Evolutionary conservation across 2,113 vertebrate species (phyloP).

Genomic region (Psilopsiagon aurifrons): DNA sequence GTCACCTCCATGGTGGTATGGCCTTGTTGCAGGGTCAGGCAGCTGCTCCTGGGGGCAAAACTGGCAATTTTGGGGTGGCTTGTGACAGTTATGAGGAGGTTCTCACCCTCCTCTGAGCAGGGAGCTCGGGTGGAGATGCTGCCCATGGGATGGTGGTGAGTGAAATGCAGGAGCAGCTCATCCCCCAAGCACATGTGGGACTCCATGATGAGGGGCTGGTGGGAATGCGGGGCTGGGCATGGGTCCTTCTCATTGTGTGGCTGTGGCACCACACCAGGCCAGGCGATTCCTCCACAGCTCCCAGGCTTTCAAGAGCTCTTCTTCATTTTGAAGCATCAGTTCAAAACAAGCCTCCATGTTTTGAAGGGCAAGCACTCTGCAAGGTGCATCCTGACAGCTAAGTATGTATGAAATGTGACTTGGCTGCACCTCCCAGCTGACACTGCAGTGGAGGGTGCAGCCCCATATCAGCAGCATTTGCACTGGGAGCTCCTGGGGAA

Average conservation of each 20-base stretch:
- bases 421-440: background rate
- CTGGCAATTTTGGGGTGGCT: fast-evolving
- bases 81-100: background rate
- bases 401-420: background rate
- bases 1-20: fast-evolving
- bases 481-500: background rate
- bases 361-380: background rate
- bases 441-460: fast-evolving
- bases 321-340: background rate
- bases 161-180: background rate
- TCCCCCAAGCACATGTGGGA: background rate
- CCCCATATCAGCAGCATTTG: fast-evolving
- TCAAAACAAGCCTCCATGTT: background rate
- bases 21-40: fast-evolving
- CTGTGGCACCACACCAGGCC: background rate
- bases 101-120: background rate
- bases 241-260: fast-evolving
- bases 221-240: background rate
- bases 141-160: fast-evolving
- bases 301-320: background rate
- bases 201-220: fast-evolving
- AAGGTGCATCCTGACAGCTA: background rate
- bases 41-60: background rate
- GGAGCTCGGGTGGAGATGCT: background rate
- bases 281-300: fast-evolving